Conservation (phyloP, 2,113 vertebrate genomes). For the Boleophthalmus pectinirostris region DNA sequence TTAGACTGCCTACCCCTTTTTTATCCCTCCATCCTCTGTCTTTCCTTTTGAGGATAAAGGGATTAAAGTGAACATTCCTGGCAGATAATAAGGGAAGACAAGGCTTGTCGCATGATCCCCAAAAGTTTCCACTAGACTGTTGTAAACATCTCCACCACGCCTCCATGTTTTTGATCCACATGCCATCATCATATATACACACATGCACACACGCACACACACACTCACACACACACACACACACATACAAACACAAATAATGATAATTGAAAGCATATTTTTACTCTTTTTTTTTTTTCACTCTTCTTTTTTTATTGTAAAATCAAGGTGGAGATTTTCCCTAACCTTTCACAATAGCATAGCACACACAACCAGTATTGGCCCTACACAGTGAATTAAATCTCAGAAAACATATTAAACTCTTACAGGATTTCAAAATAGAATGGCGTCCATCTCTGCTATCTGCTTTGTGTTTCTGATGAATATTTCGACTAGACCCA, state of each 20-base stretch:
- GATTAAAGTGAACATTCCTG: conserved; percentile 72
- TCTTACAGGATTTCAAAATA: conserved; percentile 32
- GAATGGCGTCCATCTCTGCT: conserved; percentile 2
- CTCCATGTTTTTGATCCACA: conserved; percentile 3
- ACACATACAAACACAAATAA: too few relatives aligned
- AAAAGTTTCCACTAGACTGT: conserved; percentile 66
- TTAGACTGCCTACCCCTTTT: conserved; percentile 7
- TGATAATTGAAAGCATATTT: neutral
- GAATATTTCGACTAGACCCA: conserved; percentile 13
- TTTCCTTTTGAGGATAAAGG: conserved; percentile 62
- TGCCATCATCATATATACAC: conserved; percentile 8
- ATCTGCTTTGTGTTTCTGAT: conserved; percentile 28
- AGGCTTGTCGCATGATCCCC: conserved; percentile 65
- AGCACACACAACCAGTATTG: neutral
- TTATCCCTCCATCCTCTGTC: conserved; percentile 15
- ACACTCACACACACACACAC: too few relatives aligned
- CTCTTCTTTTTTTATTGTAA: neutral
- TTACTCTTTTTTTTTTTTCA: neutral
- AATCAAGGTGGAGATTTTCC: neutral
- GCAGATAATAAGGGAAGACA: conserved; percentile 66
- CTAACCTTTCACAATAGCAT: conserved; percentile 9
- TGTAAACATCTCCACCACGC: conserved; percentile 44
- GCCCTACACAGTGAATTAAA: conserved; percentile 20
- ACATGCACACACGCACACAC: neutral
- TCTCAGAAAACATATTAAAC: conserved; percentile 13